A percentile compares a stretch with the other conserved stretches of the same genome.
Conservation (phyloP, 2,888 invertebrate genomes). For the Plutella xylostella region DNA sequence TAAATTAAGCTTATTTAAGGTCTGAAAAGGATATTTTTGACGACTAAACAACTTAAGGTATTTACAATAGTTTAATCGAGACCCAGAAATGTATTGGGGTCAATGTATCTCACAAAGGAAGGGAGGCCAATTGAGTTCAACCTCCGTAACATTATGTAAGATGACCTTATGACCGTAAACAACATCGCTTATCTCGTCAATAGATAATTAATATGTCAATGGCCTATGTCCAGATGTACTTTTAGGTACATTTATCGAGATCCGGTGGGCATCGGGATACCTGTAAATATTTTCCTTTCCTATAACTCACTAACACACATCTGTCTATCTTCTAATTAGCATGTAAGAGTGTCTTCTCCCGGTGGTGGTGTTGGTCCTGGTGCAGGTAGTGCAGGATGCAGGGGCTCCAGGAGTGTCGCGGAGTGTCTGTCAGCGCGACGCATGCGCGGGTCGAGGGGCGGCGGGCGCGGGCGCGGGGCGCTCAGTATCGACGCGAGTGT, state of each 20-base stretch:
- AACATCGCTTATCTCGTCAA: no score
- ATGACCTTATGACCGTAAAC: conserved; percentile 1
- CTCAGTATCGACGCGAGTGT: conserved; percentile 68
- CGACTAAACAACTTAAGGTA: no score
- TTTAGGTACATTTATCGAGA: no score
- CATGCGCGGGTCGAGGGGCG: conserved; percentile 29
- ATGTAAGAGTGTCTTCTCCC: conserved; percentile 2
- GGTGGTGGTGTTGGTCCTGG: not conserved
- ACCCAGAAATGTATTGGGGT: not conserved
- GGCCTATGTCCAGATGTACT: no score
- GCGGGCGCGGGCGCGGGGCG: conserved; percentile 27
- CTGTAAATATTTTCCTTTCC: no score
- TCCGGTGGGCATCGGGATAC: no score
- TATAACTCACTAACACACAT: conserved; percentile 13
- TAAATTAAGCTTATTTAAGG: no score
- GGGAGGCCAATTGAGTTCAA: conserved; percentile 5
- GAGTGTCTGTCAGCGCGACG: conserved; percentile 22
- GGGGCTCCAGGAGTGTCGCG: not conserved
- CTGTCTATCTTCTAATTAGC: conserved; percentile 5
- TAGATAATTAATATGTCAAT: no score
- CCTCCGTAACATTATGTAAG: not conserved
- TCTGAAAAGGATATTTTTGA: no score
- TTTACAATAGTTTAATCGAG: no score
- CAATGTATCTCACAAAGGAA: not conserved
- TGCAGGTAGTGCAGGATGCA: not conserved